Percentiles rank a stretch among this genome's conserved stretches.
Conservation (phyloP, 2,888 invertebrate genomes). For the Bibio marci region DNA sequence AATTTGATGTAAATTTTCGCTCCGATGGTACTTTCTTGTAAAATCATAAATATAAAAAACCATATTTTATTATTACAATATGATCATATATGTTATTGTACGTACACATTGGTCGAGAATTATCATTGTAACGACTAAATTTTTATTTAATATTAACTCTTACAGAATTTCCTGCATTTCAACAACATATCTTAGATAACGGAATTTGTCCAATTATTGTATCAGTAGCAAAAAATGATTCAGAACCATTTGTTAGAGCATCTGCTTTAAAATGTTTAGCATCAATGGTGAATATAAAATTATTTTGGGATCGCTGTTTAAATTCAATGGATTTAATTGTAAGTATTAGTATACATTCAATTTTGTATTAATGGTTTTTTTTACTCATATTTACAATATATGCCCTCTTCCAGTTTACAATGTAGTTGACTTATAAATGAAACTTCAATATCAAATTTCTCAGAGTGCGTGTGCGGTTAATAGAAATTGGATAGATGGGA, state of each 20-base stretch:
- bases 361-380: neutral
- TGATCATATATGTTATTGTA: too few relatives aligned
- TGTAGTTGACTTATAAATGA: neutral
- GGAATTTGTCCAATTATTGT: constrained; percentile 46
- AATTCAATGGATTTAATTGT: constrained; percentile 44
- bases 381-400: constrained; percentile 3
- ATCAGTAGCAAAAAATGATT: constrained; percentile 47
- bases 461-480: neutral
- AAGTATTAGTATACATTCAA: constrained; percentile 13
- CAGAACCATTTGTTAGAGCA: constrained; percentile 57
- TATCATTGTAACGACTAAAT: too few relatives aligned
- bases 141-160: too few relatives aligned
- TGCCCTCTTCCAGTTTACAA: neutral
- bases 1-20: neutral
- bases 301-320: constrained; percentile 47
- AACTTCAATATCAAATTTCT: neutral
- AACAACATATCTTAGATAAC: constrained; percentile 46
- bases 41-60: constrained; percentile 3
- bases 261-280: constrained; percentile 56
- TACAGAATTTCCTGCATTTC: constrained; percentile 62
- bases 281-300: constrained; percentile 43
- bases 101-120: too few relatives aligned
- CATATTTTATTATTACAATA: too few relatives aligned
- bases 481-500: too few relatives aligned
- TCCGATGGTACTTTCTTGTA: neutral